Conservation (phyloP, 2,888 invertebrate species). For the Cryptus armator region DNA sequence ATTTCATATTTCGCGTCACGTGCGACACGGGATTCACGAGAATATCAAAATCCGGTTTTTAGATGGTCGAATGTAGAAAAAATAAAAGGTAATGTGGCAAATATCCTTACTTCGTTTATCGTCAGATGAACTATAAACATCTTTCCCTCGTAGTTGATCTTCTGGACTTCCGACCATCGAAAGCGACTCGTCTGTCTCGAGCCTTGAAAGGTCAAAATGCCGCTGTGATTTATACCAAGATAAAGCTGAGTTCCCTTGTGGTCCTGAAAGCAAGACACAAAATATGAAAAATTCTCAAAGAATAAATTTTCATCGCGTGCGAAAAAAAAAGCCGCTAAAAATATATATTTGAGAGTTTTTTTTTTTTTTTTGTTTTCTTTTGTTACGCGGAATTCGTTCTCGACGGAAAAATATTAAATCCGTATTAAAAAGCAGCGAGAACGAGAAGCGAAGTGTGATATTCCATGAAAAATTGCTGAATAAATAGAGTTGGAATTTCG, state of each 20-base stretch:
- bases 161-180: slow-evolving; percentile 98
- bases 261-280: slow-evolving; percentile 88
- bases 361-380: neutral
- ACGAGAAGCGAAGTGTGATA: no score
- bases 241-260: slow-evolving; percentile 96
- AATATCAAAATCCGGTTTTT: neutral
- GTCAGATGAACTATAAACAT: slow-evolving; percentile 98
- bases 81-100: neutral
- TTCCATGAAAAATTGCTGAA: no score
- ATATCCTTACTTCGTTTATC: slow-evolving; percentile 92
- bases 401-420: neutral
- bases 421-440: no score
- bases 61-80: neutral
- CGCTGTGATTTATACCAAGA: slow-evolving; percentile 97
- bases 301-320: neutral
- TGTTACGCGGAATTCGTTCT: neutral
- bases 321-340: slow-evolving; percentile 3
- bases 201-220: slow-evolving; percentile 97
- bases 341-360: neutral
- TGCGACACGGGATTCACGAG: neutral
- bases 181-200: slow-evolving; percentile 97
- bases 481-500: no score
- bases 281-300: slow-evolving; percentile 35
- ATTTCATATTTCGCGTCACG: neutral
- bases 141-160: slow-evolving; percentile 98